phyloP scores from a whole-genome alignment of 2,888 invertebrate species.

The Trissonchulus sp. region DNA sequence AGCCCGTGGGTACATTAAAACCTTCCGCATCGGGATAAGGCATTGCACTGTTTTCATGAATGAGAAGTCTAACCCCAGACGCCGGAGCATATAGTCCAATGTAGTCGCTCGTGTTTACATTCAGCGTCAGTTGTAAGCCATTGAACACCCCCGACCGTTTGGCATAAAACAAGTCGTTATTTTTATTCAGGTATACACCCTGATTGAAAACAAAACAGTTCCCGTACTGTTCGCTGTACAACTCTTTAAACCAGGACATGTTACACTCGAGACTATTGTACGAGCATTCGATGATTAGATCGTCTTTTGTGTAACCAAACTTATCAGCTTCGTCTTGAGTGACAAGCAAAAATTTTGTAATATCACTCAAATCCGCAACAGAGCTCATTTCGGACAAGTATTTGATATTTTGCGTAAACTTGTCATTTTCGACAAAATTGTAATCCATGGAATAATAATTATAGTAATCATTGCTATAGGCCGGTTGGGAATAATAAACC shows the following conservation, averaged over 20 bases:
- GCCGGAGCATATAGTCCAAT: not conserved
- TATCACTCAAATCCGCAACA: not conserved
- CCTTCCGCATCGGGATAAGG: not conserved
- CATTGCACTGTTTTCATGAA: not conserved
- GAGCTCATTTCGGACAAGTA: too few relatives aligned
- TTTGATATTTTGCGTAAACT: too few relatives aligned
- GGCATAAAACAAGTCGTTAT: not conserved
- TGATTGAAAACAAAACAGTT: not conserved
- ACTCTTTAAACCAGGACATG: not conserved
- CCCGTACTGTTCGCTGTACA: conserved; percentile 3
- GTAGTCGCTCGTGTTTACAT: not conserved
- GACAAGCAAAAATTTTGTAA: not conserved
- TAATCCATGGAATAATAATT: too few relatives aligned
- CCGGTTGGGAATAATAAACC: too few relatives aligned
- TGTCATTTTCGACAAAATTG: too few relatives aligned
- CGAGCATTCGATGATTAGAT: not conserved
- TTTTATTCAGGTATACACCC: not conserved
- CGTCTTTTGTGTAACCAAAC: not conserved
- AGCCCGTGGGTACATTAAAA: not conserved
- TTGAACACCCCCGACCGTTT: not conserved
- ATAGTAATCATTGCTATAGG: too few relatives aligned
- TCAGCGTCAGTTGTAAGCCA: not conserved
- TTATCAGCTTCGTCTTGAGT: not conserved
- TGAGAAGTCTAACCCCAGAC: not conserved
- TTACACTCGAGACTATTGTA: not conserved